These are phyloP conservation scores for Diplazon laetatorius DNA, from an alignment of 2,888 invertebrate genomes.

Conservation along the genomic window DNA sequence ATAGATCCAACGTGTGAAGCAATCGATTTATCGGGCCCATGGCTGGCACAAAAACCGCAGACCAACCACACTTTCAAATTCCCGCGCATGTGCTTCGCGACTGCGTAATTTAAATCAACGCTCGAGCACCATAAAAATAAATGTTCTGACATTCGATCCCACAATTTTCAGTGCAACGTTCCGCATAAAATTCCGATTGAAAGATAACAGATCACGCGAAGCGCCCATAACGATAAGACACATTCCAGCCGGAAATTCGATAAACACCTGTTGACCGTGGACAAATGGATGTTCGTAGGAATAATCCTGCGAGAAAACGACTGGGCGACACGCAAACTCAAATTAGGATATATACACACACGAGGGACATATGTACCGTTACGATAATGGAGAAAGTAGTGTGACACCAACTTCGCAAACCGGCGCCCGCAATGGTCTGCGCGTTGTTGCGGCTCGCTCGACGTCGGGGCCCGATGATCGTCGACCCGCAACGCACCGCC, in stretches of 20 bases:
- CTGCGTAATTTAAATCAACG: neutral
- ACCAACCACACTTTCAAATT: too few relatives aligned
- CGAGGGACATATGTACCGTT: constrained; percentile 73
- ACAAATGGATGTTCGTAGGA: constrained; percentile 54
- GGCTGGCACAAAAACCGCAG: too few relatives aligned
- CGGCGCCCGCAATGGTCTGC: constrained; percentile 32
- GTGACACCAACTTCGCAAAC: constrained; percentile 66
- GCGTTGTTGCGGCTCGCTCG: constrained; percentile 18
- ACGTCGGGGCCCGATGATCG: constrained; percentile 48
- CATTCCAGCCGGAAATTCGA: constrained; percentile 4
- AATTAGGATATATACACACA: constrained; percentile 76
- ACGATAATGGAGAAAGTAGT: constrained; percentile 79
- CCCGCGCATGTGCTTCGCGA: too few relatives aligned
- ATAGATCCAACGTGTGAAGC: too few relatives aligned
- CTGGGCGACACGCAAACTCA: constrained; percentile 68
- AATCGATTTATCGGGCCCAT: too few relatives aligned
- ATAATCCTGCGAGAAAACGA: constrained; percentile 36
- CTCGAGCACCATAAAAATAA: constrained; percentile 1
- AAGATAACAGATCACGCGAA: constrained; percentile 38
- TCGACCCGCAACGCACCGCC: constrained; percentile 52
- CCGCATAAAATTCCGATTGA: constrained; percentile 6
- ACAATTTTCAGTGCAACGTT: constrained; percentile 3
- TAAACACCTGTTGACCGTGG: neutral
- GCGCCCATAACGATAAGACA: constrained; percentile 40
- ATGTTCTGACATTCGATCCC: neutral